Percentiles rank a stretch among this genome's conserved stretches.
Conservation (phyloP, 1,140 invertebrate species). For the Drosophila kanapiae region DNA sequence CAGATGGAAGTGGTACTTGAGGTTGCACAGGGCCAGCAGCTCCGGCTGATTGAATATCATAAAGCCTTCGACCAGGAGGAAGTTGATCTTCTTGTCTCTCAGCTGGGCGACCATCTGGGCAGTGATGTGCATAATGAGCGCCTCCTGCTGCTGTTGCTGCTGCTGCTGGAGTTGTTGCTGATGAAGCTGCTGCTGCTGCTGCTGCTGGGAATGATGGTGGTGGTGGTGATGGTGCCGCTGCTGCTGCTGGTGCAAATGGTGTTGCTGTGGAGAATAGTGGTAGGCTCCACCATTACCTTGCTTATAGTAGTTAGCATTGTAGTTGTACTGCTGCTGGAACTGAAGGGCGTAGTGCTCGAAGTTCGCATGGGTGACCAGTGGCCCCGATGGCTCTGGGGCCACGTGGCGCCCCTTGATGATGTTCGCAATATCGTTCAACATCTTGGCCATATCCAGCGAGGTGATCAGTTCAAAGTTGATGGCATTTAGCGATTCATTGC, state of each 20-base stretch:
- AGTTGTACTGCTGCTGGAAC: constrained; percentile 72
- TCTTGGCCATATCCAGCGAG: constrained; percentile 91
- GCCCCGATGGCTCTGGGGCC: constrained; percentile 36
- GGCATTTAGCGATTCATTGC: constrained; percentile 89
- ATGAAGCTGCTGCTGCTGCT: constrained; percentile 25
- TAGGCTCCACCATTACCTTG: constrained; percentile 27
- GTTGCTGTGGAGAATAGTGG: constrained; percentile 32
- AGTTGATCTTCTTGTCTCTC: constrained; percentile 85
- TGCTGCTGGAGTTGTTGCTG: constrained; percentile 50
- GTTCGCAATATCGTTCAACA: constrained; percentile 86
- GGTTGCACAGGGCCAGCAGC: constrained; percentile 88
- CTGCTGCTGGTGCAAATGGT: constrained; percentile 20
- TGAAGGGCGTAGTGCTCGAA: constrained; percentile 76
- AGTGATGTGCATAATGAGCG: constrained; percentile 67
- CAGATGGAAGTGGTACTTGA: constrained; percentile 91
- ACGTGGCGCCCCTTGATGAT: constrained; percentile 67
- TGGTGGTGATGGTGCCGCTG: constrained; percentile 46
- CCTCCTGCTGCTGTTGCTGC: constrained; percentile 57
- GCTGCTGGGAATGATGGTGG: constrained; percentile 40
- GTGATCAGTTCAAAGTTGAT: constrained; percentile 92
- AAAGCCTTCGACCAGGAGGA: constrained; percentile 92
- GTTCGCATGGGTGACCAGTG: constrained; percentile 51
- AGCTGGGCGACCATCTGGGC: constrained; percentile 65
- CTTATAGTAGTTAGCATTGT: constrained; percentile 52
- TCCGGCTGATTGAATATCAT: constrained; percentile 90